phyloP scores from a whole-genome alignment of 1,140 invertebrate species.

The Pseudomyrmex flavicornis region DNA sequence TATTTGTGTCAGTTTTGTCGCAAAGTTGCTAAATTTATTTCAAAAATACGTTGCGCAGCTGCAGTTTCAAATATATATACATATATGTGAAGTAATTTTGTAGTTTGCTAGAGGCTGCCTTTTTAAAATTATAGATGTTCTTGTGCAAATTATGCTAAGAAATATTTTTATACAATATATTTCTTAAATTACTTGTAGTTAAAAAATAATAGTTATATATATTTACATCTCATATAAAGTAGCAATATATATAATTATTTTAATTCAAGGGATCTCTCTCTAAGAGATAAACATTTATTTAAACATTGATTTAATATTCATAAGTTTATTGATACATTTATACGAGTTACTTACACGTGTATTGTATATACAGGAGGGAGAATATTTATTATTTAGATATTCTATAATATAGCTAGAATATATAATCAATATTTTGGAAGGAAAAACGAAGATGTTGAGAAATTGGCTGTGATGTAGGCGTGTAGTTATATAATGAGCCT shows the following conservation, averaged over 20 bases:
- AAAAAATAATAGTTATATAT: neutral
- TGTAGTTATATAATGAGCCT: constrained; percentile 70
- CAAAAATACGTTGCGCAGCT: constrained; percentile 45
- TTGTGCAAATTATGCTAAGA: constrained; percentile 28
- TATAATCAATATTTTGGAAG: neutral
- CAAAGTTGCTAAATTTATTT: constrained; percentile 55
- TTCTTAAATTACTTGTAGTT: neutral
- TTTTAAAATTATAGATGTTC: constrained; percentile 20
- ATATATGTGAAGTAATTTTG: constrained; percentile 20
- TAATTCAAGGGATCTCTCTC: neutral
- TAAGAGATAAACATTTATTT: neutral
- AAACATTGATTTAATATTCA: neutral
- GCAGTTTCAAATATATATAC: constrained; percentile 17
- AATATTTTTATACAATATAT: constrained; percentile 21
- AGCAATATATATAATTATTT: neutral
- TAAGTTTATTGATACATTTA: neutral
- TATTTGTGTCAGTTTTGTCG: constrained; percentile 43
- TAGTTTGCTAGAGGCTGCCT: constrained; percentile 29
- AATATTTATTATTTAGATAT: constrained; percentile 14
- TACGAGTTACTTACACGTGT: neutral
- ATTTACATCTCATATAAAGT: neutral
- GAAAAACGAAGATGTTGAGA: constrained; percentile 27
- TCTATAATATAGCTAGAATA: constrained; percentile 15
- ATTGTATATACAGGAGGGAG: too few species aligned
- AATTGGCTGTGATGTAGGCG: constrained; percentile 67